phyloP scores from a whole-genome alignment of 2,113 vertebrate genomes.

The Pontoporia blainvillei region DNA sequence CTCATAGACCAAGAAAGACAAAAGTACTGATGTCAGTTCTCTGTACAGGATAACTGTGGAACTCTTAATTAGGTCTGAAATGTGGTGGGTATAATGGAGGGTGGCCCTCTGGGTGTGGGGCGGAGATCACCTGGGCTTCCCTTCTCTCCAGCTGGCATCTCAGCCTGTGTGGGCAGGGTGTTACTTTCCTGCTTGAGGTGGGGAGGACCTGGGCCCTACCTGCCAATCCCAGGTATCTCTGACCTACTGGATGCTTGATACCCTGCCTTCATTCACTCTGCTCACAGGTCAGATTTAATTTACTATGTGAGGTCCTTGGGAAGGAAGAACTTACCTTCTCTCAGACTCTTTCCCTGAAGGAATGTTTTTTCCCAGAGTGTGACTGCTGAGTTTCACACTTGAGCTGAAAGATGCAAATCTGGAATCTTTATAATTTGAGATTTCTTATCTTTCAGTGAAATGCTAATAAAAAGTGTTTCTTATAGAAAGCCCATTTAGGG shows the following conservation, averaged over 20 bases:
- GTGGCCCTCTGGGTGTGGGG: too few relatives aligned
- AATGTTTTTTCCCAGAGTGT: background rate
- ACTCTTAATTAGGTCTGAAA: background rate
- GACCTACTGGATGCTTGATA: background rate
- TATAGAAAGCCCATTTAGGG: background rate
- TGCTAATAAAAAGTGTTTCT: background rate
- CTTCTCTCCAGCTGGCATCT: background rate
- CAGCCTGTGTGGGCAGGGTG: fast-evolving
- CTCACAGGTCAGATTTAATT: background rate
- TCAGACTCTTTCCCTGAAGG: background rate
- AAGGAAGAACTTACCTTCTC: background rate
- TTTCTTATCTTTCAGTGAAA: background rate
- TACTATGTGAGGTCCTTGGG: background rate
- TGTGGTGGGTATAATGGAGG: fast-evolving
- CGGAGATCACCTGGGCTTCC: background rate
- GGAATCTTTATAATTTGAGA: background rate
- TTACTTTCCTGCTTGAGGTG: background rate
- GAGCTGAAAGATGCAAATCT: background rate
- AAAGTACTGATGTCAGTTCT: background rate
- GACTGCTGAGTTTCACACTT: background rate
- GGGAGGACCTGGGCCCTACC: background rate
- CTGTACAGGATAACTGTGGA: too few relatives aligned
- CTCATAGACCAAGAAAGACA: background rate
- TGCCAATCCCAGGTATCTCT: background rate
- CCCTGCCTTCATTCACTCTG: background rate